Percentiles rank a stretch among this genome's conserved stretches.
Conservation (phyloP, 2,797 vertebrate species). For the Pipistrellus kuhlii region DNA sequence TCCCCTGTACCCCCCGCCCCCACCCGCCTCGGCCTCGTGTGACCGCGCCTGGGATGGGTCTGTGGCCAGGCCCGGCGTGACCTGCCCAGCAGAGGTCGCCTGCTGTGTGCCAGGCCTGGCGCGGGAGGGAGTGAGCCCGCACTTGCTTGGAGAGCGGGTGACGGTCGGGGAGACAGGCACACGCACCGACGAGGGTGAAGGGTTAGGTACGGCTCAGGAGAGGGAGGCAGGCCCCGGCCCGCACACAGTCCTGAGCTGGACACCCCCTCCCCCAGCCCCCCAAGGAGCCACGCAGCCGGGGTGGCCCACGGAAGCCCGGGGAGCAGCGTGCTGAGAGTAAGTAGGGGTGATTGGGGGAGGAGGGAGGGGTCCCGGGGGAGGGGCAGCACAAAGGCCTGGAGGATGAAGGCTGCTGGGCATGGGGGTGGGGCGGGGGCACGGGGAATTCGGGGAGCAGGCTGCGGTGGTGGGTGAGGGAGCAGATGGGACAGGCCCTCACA, state of each 20-base stretch:
- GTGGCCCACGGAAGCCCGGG: rapidly evolving
- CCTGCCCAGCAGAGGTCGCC: neutral
- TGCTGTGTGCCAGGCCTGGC: neutral
- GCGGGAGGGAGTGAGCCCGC: too few species aligned
- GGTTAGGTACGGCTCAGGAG: too few species aligned
- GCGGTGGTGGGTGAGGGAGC: too few species aligned
- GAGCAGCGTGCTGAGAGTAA: rapidly evolving
- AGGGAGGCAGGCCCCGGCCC: too few species aligned
- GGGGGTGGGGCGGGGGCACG: neutral
- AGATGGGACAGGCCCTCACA: neutral
- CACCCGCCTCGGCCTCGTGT: neutral
- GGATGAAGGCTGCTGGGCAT: rapidly evolving
- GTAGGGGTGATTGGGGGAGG: rapidly evolving
- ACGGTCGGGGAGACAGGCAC: neutral
- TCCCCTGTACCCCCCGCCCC: neutral
- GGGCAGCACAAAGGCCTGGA: neutral
- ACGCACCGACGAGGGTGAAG: rapidly evolving
- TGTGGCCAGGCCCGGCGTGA: neutral
- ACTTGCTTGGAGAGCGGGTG: too few species aligned
- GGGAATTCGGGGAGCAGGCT: rapidly evolving
- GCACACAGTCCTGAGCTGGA: too few species aligned
- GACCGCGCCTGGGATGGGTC: neutral
- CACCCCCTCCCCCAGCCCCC: too few species aligned
- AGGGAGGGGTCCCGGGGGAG: neutral
- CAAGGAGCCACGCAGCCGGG: too few species aligned